Conservation (phyloP, 2,113 vertebrate species). For the pig (Sus scrofa) region DNA sequence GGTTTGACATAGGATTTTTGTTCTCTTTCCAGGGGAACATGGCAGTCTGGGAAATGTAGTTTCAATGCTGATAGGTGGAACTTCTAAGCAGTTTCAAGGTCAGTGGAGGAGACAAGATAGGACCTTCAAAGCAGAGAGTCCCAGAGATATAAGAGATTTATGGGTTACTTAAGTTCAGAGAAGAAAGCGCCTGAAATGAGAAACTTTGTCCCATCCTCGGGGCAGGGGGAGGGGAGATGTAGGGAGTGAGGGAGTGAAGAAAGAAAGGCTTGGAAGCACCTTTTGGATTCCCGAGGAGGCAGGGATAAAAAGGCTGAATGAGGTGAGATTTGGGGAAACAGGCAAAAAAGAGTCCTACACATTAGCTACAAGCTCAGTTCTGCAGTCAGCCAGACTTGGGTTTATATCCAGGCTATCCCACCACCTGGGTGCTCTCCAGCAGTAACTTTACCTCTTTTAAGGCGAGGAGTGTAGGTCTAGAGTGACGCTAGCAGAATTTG, state of each 20-base stretch:
- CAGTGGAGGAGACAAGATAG: not conserved
- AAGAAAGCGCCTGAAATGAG: constrained; percentile 3
- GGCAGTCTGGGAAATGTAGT: constrained; percentile 82
- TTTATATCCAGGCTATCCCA: not conserved
- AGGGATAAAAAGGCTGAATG: not conserved
- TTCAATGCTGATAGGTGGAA: not conserved
- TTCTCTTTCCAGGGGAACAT: constrained; percentile 56
- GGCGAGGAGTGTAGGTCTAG: not conserved
- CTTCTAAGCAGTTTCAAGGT: not conserved
- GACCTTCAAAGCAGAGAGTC: not conserved
- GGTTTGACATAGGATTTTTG: constrained; percentile 67
- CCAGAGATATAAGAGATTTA: not conserved
- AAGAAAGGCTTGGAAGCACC: not conserved
- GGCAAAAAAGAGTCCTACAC: not conserved
- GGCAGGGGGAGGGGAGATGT: too few relatives aligned
- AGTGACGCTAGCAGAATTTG: not conserved
- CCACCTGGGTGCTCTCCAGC: not conserved
- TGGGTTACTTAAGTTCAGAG: not conserved
- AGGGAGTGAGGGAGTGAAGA: not conserved
- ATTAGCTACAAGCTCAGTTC: not conserved
- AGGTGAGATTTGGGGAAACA: not conserved
- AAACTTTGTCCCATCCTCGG: not conserved
- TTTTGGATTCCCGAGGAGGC: constrained; percentile 11
- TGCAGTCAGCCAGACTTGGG: constrained; percentile 23
- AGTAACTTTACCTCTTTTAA: not conserved